Evolutionary conservation across 2,888 invertebrate genomes (phyloP), one percentile per base, ranked within the genome.

Genomic region (Harmothoe impar): DNA sequence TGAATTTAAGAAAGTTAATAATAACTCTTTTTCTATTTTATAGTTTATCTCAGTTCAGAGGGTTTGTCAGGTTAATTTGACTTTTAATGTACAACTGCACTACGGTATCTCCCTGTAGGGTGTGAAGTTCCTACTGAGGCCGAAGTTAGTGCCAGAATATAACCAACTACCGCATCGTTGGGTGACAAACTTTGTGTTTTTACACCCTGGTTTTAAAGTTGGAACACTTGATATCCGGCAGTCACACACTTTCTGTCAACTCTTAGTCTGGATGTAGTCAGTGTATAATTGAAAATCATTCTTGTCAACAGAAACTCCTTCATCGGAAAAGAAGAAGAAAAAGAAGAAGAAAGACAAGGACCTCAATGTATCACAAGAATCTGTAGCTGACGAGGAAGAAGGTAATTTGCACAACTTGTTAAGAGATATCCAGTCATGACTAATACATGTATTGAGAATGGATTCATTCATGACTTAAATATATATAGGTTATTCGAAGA

Each of bases 321-420:
- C 86, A 29, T 86, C 86, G 0, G 54, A 52, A 29, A 86, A 86
- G 86, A 86, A 86, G 33, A 86, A 86, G 54, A 86, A 86, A 31
- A 54, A 52, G 54, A 86, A 86, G 56, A 52, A 54, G 20, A 29
- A 86, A 54, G 54, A 52, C 7, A 51, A 84, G 33, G 84, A 84
- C 43, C 23, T 84, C 15, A 35, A 84, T 23, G 84, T 84, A 5
- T 51, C 43, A 33, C 43, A 84, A 29, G 72, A 72, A 62, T 62
- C 62, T 43, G 43, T 35, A 43, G 35, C 33, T 20, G 81, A 5
- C 15, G 62, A 81, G 35, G 81, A 35, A 17, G 81, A 17, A 23
- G 81, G 81, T 81, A 81, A 62, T 17, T 52, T 15, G 10, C 10
- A 52, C 10, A 52, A 52, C n/a, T n/a, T 52, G 12, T 52, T 52